Evolutionary conservation across 2,888 invertebrate species (phyloP).

Genomic region (Acronicta alni): DNA sequence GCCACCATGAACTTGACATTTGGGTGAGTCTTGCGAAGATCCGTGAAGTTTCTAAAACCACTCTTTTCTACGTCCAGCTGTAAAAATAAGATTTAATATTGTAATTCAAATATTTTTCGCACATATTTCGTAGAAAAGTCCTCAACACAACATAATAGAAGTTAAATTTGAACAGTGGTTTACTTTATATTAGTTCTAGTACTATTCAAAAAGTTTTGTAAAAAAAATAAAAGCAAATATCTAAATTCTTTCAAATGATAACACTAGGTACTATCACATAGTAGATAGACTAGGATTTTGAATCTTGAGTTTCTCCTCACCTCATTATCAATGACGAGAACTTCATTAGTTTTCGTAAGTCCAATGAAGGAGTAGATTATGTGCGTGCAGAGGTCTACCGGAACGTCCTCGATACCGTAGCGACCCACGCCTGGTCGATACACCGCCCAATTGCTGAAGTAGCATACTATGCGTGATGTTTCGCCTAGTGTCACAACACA

Average conservation of each 20-base stretch:
- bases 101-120: background rate
- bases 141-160: no score
- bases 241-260: no score
- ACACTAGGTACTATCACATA: no score
- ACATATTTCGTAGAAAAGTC: background rate
- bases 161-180: no score
- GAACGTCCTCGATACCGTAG: conserved; percentile 95
- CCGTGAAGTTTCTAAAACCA: conserved; percentile 95
- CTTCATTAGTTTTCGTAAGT: conserved; percentile 93
- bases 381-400: conserved; percentile 95
- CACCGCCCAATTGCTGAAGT: conserved; percentile 95
- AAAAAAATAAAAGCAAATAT: no score
- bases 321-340: conserved; percentile 94
- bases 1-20: conserved; percentile 94
- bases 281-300: no score
- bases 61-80: conserved; percentile 92
- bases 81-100: conserved; percentile 3
- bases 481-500: conserved; percentile 72
- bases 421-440: conserved; percentile 94
- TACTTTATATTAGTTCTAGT: no score
- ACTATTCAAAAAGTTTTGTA: no score
- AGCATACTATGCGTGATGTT: conserved; percentile 89
- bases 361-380: conserved; percentile 97
- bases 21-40: conserved; percentile 92
- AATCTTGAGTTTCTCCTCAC: conserved; percentile 72